Percentiles rank a stretch among this genome's conserved stretches.
phyloP scores from a whole-genome alignment of 1,140 invertebrate species.

The Aphaenogaster floridana region DNA sequence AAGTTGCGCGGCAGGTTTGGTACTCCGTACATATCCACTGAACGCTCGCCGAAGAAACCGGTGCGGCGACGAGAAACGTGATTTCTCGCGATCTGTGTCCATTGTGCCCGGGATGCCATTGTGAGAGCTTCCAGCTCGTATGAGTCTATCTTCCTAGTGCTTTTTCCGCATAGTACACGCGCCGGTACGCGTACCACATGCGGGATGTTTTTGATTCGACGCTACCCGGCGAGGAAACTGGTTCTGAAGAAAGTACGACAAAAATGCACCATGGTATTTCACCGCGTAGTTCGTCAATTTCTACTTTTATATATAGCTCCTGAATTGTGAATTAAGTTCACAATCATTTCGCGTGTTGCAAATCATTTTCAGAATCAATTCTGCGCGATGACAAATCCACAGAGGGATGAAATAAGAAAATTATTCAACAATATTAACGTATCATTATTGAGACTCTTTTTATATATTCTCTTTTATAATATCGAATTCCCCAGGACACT shows the following conservation, averaged over 20 bases:
- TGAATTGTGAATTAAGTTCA: constrained; percentile 21
- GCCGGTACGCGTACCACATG: background rate
- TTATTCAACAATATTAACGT: background rate
- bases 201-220: constrained; percentile 53
- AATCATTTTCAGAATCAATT: background rate
- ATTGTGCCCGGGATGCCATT: constrained; percentile 53
- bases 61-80: constrained; percentile 38
- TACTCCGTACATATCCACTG: constrained; percentile 29
- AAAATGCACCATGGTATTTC: constrained; percentile 34
- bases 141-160: constrained; percentile 41
- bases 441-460: background rate
- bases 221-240: constrained; percentile 15
- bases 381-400: background rate
- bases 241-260: background rate
- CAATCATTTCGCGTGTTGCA: background rate
- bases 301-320: background rate
- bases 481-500: background rate
- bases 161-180: constrained; percentile 36
- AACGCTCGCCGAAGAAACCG: constrained; percentile 34
- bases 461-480: background rate
- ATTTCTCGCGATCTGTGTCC: constrained; percentile 59
- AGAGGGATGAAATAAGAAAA: background rate
- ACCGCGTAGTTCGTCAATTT: background rate
- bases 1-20: constrained; percentile 9
- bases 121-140: constrained; percentile 37